These are phyloP conservation scores for Pelusios castaneus DNA, from an alignment of 2,113 vertebrate species.

Conservation along the genomic window DNA sequence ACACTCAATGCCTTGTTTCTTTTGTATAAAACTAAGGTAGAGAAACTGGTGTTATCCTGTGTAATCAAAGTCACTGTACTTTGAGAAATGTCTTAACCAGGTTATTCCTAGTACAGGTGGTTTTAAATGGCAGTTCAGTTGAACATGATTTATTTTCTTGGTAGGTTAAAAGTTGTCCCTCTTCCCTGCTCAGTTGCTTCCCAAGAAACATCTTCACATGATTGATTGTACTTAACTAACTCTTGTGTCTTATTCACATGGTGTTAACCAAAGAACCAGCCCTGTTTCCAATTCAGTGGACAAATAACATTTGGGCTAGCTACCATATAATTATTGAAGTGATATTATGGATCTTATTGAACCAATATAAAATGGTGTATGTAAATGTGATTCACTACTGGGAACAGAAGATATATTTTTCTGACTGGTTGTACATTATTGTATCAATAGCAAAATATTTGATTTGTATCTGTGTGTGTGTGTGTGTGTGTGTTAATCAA, in stretches of 20 bases:
- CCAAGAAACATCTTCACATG: slow-evolving; percentile 26
- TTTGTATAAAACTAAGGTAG: slow-evolving; percentile 71
- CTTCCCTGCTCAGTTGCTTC: background rate
- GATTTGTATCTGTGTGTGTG: slow-evolving; percentile 48
- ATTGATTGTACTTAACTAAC: slow-evolving; percentile 43
- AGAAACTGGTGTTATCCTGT: slow-evolving; percentile 74
- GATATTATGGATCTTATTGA: background rate
- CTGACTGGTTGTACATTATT: slow-evolving; percentile 35
- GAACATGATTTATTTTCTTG: slow-evolving; percentile 61
- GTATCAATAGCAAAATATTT: slow-evolving; percentile 40
- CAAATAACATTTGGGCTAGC: slow-evolving; percentile 45
- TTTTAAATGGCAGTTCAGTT: slow-evolving; percentile 65
- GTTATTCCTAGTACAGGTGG: slow-evolving; percentile 63
- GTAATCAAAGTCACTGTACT: slow-evolving; percentile 73
- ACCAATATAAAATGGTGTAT: slow-evolving; percentile 42
- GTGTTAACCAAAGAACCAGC: slow-evolving; percentile 62
- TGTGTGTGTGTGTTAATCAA: slow-evolving; percentile 52
- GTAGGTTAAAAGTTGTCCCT: slow-evolving; percentile 43
- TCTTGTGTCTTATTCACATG: slow-evolving; percentile 45
- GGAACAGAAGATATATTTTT: slow-evolving; percentile 55
- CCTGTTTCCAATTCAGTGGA: slow-evolving; percentile 52
- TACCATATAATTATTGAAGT: slow-evolving; percentile 17
- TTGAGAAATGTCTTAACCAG: slow-evolving; percentile 78
- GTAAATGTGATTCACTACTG: slow-evolving; percentile 34
- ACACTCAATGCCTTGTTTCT: slow-evolving; percentile 86